Evolutionary conservation across 2,113 vertebrate genomes (phyloP).

Genomic region (Leucoraja erinaceus): DNA sequence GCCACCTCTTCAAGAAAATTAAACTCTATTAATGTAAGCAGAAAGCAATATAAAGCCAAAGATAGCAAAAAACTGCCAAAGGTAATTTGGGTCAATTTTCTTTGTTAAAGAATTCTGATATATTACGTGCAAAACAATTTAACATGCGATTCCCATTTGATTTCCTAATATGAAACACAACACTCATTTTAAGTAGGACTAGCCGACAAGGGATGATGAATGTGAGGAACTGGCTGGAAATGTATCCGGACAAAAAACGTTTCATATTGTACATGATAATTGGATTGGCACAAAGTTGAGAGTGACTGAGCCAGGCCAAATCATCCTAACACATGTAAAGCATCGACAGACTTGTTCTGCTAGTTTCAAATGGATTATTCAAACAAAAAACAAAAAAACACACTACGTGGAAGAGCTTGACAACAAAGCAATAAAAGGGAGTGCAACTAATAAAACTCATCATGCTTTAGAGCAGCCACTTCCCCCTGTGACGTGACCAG

Average conservation of each 20-base stretch:
- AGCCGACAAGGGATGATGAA: background rate
- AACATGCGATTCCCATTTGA: background rate
- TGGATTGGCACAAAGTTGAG: background rate
- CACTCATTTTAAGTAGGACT: background rate
- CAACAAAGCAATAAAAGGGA: background rate
- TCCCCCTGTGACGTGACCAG: background rate
- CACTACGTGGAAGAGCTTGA: background rate
- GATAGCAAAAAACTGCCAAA: background rate
- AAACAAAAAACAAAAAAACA: background rate
- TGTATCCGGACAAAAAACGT: background rate
- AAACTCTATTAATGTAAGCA: background rate
- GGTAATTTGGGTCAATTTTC: background rate
- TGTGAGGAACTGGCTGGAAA: background rate
- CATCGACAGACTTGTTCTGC: background rate
- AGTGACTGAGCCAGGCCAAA: background rate
- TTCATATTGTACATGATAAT: background rate
- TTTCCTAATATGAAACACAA: background rate
- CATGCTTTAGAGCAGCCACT: background rate
- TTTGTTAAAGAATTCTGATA: background rate
- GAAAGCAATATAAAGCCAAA: background rate
- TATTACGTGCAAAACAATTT: background rate
- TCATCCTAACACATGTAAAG: background rate
- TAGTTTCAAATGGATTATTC: background rate
- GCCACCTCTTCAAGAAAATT: no score
- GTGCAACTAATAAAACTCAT: background rate